Evolutionary conservation across 2,113 vertebrate species (phyloP), one percentile per base, ranked within the genome.

Genomic region (Collichthys lucidus): DNA sequence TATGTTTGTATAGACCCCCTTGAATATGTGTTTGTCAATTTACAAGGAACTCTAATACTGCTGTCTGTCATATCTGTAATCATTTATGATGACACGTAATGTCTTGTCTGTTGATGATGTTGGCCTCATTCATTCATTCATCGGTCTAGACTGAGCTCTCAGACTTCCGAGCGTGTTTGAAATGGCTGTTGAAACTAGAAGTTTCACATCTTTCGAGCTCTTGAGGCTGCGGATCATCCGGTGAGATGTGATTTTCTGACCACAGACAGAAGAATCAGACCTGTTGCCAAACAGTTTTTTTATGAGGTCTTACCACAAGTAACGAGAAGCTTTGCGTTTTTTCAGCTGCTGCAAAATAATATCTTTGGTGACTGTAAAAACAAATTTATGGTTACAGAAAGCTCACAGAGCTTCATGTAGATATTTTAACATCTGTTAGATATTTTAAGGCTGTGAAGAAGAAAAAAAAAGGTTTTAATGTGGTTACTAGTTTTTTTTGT

Each of bases 41-140:
- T 63, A 55, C 31, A 63, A 55, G 57, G 52, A 85, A 73, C 71
- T 76, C 49, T 77, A 74, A 84, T 57, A 70, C 85, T 88, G 69
- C 76, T 85, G 71, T 80, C 19, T 65, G 60, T 86, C 67, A 20
- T 52, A 22, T 84, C 59, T 68, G 31, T 80, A 56, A 74, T 83
- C 11, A 49, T 66, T 52, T 40, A 49, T 31, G 26, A 56, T 50
- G 22, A 67, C 59, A 42, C 11, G 60, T 6, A 26, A 35, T 24
- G 44, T 49, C 56, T 22, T 75, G 63, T 83, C 61, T 64, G 3
- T 83, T 42, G 20, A 71, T 31, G 40, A 40, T 31, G 70, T 84
- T 42, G 5, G 59, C 74, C 20, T 89, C 64, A 29, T 67, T 66
- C 66, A 35, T 67, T 66, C 65, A 49, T 66, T 61, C 10, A 55